Evolutionary conservation across 2,797 vertebrate species (phyloP).

Genomic region (Sparidentex hasta): DNA sequence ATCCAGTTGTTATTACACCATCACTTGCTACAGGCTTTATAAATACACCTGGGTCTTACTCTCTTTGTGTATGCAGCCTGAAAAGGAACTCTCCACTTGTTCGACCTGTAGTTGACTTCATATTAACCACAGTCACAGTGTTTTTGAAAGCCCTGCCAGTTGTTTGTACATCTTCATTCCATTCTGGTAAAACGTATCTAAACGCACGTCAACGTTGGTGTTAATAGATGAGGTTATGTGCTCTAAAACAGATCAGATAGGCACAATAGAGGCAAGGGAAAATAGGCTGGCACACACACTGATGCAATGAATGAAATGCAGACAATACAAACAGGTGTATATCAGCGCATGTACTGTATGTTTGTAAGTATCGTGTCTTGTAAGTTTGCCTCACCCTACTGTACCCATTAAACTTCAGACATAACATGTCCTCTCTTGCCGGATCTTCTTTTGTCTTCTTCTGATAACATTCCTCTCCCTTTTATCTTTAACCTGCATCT

Average conservation of each 20-base stretch:
- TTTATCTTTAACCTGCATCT: slow-evolving; percentile 1
- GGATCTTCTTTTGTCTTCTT: not conserved
- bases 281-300: not conserved
- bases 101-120: slow-evolving; percentile 8
- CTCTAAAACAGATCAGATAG: not conserved
- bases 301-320: slow-evolving; percentile 35
- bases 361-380: slow-evolving; percentile 51
- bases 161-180: slow-evolving; percentile 49
- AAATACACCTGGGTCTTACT: not conserved
- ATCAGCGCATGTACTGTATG: slow-evolving; percentile 57
- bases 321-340: slow-evolving; percentile 33
- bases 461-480: not conserved
- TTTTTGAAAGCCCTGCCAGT: slow-evolving; percentile 12
- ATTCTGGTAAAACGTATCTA: slow-evolving; percentile 2
- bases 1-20: slow-evolving; percentile 26
- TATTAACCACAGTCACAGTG: slow-evolving; percentile 28
- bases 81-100: not conserved
- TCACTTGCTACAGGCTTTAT: slow-evolving; percentile 41
- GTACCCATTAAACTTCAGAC: slow-evolving; percentile 31
- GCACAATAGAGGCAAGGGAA: not conserved
- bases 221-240: not conserved
- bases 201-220: not conserved
- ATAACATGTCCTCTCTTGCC: slow-evolving; percentile 1
- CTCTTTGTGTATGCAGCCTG: not conserved
- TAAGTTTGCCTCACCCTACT: slow-evolving; percentile 45